Percentiles rank a stretch among this genome's conserved stretches.
Conservation (phyloP, 2,888 invertebrate genomes). For the Drosophila emarginata region DNA sequence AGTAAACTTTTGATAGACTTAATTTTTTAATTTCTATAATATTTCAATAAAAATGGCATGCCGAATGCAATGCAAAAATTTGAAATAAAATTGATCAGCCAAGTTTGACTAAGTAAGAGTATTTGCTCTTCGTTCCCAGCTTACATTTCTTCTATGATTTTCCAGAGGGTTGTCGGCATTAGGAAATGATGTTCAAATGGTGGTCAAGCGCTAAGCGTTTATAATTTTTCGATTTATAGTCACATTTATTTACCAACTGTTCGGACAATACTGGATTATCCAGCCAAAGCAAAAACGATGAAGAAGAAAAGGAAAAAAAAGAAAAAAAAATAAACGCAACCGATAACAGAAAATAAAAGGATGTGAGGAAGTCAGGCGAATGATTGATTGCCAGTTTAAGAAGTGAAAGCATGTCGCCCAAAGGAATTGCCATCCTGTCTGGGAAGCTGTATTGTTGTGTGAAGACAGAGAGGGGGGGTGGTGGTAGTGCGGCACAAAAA, state of each 20-base stretch:
- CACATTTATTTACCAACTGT: slow-evolving; percentile 70
- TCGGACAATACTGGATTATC: slow-evolving; percentile 41
- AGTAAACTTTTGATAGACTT: too few relatives aligned
- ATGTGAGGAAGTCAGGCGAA: slow-evolving; percentile 66
- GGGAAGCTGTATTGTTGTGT: slow-evolving; percentile 32
- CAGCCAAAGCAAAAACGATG: background rate
- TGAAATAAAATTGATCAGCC: too few relatives aligned
- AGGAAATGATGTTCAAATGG: slow-evolving; percentile 37
- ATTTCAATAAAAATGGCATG: too few relatives aligned
- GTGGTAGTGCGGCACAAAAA: slow-evolving; percentile 17
- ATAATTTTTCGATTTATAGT: slow-evolving; percentile 82
- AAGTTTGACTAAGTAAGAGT: background rate
- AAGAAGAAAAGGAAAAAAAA: too few relatives aligned
- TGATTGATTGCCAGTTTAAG: slow-evolving; percentile 74
- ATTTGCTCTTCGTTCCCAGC: background rate
- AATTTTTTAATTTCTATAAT: too few relatives aligned
- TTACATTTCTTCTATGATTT: background rate
- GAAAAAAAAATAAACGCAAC: background rate
- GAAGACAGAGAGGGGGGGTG: background rate
- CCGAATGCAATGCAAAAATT: too few relatives aligned
- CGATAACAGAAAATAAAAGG: slow-evolving; percentile 41
- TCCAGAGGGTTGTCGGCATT: slow-evolving; percentile 34
- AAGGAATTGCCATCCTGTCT: slow-evolving; percentile 56
- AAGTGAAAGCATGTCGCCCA: slow-evolving; percentile 63
- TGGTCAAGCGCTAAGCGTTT: slow-evolving; percentile 72